Percentiles rank a stretch among this genome's conserved stretches.
These are phyloP conservation scores for Ailuropoda melanoleuca DNA, from an alignment of 2,113 vertebrate species.

Conservation along the genomic window DNA sequence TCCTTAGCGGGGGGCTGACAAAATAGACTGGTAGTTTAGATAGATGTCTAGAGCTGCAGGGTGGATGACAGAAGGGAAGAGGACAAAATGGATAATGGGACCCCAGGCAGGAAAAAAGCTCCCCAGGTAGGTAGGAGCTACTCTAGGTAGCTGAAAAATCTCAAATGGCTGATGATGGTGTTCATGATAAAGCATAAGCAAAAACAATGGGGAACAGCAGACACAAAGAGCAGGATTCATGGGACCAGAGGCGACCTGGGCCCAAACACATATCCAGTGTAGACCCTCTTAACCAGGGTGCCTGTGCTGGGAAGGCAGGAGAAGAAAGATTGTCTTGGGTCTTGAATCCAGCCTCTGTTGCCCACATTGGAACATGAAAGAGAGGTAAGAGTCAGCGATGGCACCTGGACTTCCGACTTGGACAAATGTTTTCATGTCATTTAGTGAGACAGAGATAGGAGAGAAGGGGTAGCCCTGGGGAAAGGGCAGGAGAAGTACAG, in stretches of 20 bases:
- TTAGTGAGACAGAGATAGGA: background rate
- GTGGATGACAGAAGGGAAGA: background rate
- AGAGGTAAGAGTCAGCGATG: background rate
- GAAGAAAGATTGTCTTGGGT: background rate
- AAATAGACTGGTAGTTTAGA: background rate
- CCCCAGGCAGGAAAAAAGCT: background rate
- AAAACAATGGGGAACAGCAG: background rate
- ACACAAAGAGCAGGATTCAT: background rate
- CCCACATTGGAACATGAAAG: background rate
- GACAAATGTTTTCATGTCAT: background rate
- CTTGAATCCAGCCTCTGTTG: background rate
- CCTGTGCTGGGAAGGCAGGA: background rate
- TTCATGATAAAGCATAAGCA: background rate
- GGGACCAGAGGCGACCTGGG: background rate
- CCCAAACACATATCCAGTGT: background rate
- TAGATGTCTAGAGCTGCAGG: background rate
- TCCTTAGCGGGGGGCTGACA: background rate
- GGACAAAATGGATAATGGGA: background rate
- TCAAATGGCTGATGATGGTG: background rate
- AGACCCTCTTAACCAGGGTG: background rate
- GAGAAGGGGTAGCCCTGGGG: background rate
- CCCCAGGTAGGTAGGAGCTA: background rate
- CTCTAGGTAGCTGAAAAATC: background rate
- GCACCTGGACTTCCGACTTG: background rate
- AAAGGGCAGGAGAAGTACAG: background rate